phyloP scores from a whole-genome alignment of 1,140 invertebrate genomes.

The Dendrolimus kikuchii region DNA sequence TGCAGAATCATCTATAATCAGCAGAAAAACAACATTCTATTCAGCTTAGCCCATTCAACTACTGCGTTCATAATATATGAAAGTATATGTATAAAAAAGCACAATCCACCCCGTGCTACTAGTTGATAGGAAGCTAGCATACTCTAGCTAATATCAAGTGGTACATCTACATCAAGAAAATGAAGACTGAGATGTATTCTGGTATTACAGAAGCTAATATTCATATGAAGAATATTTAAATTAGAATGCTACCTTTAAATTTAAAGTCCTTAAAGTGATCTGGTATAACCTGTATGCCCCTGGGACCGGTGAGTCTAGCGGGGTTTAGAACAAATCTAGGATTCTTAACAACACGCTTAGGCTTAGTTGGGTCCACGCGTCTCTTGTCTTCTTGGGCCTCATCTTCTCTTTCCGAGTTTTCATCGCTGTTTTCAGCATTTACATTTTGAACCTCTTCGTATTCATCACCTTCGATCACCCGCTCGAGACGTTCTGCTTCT shows the following conservation, averaged over 20 bases:
- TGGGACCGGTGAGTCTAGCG: constrained; percentile 79
- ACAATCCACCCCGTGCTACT: too few species aligned
- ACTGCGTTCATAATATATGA: too few species aligned
- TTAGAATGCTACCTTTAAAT: constrained; percentile 76
- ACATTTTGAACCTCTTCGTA: constrained; percentile 35
- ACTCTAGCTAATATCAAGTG: too few species aligned
- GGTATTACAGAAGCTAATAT: not conserved
- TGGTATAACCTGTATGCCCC: constrained; percentile 85
- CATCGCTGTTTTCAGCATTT: constrained; percentile 31
- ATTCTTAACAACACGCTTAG: constrained; percentile 76
- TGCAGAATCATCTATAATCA: too few species aligned
- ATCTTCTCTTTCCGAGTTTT: constrained; percentile 46
- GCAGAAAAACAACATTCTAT: too few species aligned
- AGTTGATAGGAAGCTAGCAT: too few species aligned
- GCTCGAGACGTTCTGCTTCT: constrained; percentile 38
- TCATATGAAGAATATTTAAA: not conserved
- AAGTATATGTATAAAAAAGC: too few species aligned
- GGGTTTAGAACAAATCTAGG: constrained; percentile 82
- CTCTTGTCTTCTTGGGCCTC: constrained; percentile 63
- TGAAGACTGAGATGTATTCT: too few species aligned
- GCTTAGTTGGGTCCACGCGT: constrained; percentile 57
- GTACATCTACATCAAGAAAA: too few species aligned
- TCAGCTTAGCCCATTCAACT: too few species aligned
- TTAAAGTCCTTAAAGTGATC: constrained; percentile 87
- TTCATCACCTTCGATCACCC: constrained; percentile 61